These are phyloP conservation scores for Anguilla marmorata DNA, from an alignment of 2,797 vertebrate genomes.

Conservation along the genomic window DNA sequence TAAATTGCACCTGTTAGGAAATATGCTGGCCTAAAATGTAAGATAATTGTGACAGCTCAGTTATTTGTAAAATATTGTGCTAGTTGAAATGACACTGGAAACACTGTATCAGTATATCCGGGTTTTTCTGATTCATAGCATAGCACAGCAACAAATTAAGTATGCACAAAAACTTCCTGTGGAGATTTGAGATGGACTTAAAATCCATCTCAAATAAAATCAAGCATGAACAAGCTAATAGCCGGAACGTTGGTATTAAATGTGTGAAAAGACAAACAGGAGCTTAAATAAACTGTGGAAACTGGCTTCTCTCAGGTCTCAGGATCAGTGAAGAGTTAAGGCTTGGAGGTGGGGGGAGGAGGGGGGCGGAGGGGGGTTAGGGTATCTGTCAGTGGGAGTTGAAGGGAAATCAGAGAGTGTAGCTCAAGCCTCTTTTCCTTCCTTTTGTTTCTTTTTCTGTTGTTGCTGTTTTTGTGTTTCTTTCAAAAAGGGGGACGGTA, in stretches of 20 bases:
- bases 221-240: conserved; percentile 23
- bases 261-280: conserved; percentile 23
- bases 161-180: conserved; percentile 3
- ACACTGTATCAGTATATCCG: not conserved
- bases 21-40: not conserved
- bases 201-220: no score
- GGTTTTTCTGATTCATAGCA: not conserved
- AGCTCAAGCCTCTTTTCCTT: conserved; percentile 45
- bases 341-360: not conserved
- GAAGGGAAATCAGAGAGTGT: conserved; percentile 29
- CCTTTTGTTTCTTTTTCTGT: conserved; percentile 4
- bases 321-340: not conserved
- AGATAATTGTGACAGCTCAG: not conserved
- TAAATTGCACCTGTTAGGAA: not conserved
- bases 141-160: not conserved
- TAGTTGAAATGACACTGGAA: not conserved
- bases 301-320: not conserved
- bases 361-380: not conserved
- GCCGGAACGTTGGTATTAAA: conserved; percentile 1
- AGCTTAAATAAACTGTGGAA: conserved; percentile 18
- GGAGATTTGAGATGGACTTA: conserved; percentile 10
- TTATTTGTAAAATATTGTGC: not conserved
- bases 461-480: conserved; percentile 62
- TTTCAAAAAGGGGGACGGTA: conserved; percentile 58
- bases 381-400: not conserved